Evolutionary conservation across 2,797 vertebrate species (phyloP).

Genomic region (Coranthus polyacanthus): DNA sequence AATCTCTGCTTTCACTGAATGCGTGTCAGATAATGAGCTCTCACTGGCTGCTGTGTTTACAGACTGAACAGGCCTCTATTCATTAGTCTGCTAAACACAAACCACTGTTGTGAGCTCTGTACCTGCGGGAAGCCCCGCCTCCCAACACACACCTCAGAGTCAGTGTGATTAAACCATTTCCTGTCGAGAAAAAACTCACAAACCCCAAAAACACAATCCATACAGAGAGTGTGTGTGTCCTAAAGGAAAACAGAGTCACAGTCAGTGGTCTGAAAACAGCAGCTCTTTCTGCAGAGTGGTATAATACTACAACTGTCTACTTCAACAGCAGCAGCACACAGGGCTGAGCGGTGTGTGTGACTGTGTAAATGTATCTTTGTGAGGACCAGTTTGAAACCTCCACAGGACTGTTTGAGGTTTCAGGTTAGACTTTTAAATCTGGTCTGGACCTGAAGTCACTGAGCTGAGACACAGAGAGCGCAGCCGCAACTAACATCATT

Average conservation of each 20-base stretch:
- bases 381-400: too few relatives aligned
- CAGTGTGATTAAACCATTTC: slow-evolving; percentile 66
- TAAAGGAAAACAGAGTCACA: slow-evolving; percentile 66
- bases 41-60: slow-evolving; percentile 40
- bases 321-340: slow-evolving; percentile 49
- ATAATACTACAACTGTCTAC: slow-evolving; percentile 74
- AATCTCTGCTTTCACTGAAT: slow-evolving; percentile 7
- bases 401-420: too few relatives aligned
- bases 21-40: slow-evolving; percentile 38
- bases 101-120: slow-evolving; percentile 52
- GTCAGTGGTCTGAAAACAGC: slow-evolving; percentile 64
- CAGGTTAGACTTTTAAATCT: too few relatives aligned
- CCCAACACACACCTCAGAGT: slow-evolving; percentile 16
- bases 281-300: slow-evolving; percentile 59
- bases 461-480: too few relatives aligned
- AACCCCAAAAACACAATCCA: slow-evolving; percentile 5
- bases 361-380: too few relatives aligned
- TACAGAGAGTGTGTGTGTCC: slow-evolving; percentile 9
- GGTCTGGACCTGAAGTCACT: too few relatives aligned
- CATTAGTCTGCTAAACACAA: slow-evolving; percentile 72
- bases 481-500: too few relatives aligned
- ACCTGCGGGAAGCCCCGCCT: slow-evolving; percentile 24
- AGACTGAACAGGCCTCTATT: slow-evolving; percentile 63
- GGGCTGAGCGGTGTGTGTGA: slow-evolving; percentile 5
- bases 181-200: slow-evolving; percentile 57